These are phyloP conservation scores for Paraplagusia blochii DNA, from an alignment of 2,113 vertebrate species.

Conservation along the genomic window DNA sequence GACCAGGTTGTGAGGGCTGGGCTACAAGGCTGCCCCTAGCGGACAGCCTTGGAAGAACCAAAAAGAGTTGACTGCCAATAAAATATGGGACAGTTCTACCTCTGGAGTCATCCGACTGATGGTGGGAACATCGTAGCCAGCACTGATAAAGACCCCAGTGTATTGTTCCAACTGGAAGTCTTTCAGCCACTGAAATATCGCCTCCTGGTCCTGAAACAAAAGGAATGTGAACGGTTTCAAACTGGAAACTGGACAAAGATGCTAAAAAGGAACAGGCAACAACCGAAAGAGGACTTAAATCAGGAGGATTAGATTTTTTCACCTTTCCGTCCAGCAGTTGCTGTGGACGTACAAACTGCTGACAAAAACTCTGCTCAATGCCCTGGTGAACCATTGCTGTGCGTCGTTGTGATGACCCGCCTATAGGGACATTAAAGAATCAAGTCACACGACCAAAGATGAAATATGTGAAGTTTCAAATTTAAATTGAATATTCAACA, in stretches of 20 bases:
- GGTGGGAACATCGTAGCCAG: slow-evolving; percentile 93
- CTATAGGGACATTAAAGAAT: slow-evolving; percentile 19
- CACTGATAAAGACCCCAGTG: slow-evolving; percentile 84
- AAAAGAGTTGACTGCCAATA: too few species aligned
- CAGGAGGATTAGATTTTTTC: too few species aligned
- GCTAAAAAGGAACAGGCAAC: too few species aligned
- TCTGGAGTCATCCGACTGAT: slow-evolving; percentile 98
- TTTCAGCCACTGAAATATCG: slow-evolving; percentile 91
- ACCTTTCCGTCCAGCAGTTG: slow-evolving; percentile 92
- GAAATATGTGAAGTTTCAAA: too few species aligned
- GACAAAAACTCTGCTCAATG: slow-evolving; percentile 79
- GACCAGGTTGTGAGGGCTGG: too few species aligned
- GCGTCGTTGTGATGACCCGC: slow-evolving; percentile 58
- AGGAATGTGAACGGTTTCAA: not conserved
- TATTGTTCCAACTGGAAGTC: slow-evolving; percentile 96
- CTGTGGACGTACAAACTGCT: slow-evolving; percentile 84
- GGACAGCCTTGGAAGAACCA: too few species aligned
- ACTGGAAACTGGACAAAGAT: not conserved
- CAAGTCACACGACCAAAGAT: not conserved
- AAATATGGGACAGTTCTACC: slow-evolving; percentile 67
- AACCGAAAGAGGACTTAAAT: too few species aligned
- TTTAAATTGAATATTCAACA: too few species aligned
- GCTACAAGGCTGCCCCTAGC: too few species aligned
- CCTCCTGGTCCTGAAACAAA: slow-evolving; percentile 83
- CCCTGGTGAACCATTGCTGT: slow-evolving; percentile 68